phyloP scores from a whole-genome alignment of 2,888 invertebrate species.

The Quadroppia sp. region DNA sequence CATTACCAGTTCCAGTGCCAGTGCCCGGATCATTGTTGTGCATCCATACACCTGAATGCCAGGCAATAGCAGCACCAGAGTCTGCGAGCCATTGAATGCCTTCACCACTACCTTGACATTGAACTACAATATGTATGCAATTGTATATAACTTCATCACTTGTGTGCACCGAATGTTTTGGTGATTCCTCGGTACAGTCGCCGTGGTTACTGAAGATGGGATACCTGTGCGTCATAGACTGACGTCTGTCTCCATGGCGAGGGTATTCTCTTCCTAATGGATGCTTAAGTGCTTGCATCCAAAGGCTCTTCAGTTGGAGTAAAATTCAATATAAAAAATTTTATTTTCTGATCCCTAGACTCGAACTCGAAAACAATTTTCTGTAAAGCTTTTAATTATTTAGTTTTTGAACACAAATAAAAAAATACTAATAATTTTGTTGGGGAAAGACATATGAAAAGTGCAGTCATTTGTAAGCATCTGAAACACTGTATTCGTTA shows the following conservation, averaged over 20 bases:
- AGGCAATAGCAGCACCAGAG: background rate
- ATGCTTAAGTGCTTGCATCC: slow-evolving; percentile 18
- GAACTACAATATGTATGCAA: too few species aligned
- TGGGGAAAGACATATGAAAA: too few species aligned
- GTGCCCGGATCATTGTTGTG: too few species aligned
- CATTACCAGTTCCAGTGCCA: background rate
- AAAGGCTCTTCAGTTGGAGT: background rate
- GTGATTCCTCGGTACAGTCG: slow-evolving; percentile 26
- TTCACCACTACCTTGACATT: slow-evolving; percentile 33
- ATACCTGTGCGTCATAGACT: slow-evolving; percentile 25
- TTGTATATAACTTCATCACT: slow-evolving; percentile 29
- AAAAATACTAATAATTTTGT: too few species aligned
- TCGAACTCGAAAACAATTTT: slow-evolving; percentile 3
- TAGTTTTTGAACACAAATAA: too few species aligned
- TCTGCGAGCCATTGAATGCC: background rate
- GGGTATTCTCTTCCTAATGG: slow-evolving; percentile 30
- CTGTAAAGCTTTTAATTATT: background rate
- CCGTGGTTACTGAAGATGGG: slow-evolving; percentile 17
- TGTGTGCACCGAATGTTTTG: slow-evolving; percentile 12
- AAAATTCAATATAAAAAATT: background rate
- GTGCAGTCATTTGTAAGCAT: too few species aligned
- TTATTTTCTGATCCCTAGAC: background rate
- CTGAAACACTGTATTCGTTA: too few species aligned
- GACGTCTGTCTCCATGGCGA: slow-evolving; percentile 25
- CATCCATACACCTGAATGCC: background rate